phyloP scores from a whole-genome alignment of 1,140 invertebrate species.

The Acromyrmex heyeri region DNA sequence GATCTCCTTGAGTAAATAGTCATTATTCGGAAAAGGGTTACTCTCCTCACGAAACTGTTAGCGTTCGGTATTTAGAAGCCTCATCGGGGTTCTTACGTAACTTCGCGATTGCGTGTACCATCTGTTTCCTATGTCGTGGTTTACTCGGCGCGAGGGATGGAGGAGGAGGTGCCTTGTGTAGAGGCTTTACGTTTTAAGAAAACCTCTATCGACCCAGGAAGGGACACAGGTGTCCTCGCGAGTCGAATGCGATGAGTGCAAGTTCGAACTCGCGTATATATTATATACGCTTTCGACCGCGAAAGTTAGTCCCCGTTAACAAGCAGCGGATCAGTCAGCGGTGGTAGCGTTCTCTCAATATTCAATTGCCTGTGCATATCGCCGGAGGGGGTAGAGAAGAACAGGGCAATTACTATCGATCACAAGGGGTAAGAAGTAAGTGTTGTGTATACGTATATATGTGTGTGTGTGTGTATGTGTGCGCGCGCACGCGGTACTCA shows the following conservation, averaged over 20 bases:
- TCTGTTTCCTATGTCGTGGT: background rate
- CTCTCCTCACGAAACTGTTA: background rate
- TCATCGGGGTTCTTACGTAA: background rate
- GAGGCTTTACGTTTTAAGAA: conserved; percentile 12
- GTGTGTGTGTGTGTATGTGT: background rate
- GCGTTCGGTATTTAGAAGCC: background rate
- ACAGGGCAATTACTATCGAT: conserved; percentile 68
- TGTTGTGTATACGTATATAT: background rate
- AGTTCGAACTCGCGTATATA: conserved; percentile 22
- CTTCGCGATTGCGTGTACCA: conserved; percentile 29
- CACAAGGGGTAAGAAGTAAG: conserved; percentile 70
- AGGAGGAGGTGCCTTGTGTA: background rate
- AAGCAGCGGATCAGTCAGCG: conserved; percentile 42
- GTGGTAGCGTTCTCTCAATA: conserved; percentile 45
- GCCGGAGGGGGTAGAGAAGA: conserved; percentile 1
- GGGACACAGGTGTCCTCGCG: conserved; percentile 13
- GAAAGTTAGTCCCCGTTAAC: conserved; percentile 52
- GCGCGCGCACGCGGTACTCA: conserved; percentile 82
- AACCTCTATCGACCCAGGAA: background rate
- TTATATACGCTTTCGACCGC: conserved; percentile 36
- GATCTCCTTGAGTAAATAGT: background rate
- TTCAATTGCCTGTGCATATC: conserved; percentile 48
- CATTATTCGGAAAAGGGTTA: background rate
- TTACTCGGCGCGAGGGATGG: background rate
- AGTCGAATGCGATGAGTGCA: conserved; percentile 12